These are phyloP conservation scores for Tolmerus cingulatus DNA, from an alignment of 2,888 invertebrate genomes.

Conservation along the genomic window DNA sequence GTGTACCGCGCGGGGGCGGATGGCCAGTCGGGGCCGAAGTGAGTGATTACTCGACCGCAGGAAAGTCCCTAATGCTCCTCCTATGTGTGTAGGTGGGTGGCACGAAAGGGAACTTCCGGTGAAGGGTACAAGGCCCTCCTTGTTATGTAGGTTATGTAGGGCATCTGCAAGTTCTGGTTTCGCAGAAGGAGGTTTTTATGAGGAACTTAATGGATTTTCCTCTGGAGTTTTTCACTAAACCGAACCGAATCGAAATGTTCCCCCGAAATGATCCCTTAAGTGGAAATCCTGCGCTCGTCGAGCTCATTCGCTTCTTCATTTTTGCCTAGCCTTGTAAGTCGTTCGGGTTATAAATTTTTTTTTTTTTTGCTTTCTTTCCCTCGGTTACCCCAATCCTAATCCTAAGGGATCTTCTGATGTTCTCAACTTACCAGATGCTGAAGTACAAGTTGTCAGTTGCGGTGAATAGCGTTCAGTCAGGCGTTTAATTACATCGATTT, in stretches of 20 bases:
- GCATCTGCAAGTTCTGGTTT: neutral
- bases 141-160: neutral
- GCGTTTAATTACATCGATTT: conserved; percentile 76
- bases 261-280: conserved; percentile 21
- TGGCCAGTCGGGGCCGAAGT: neutral
- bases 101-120: neutral
- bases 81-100: neutral
- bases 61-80: neutral
- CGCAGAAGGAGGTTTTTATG: neutral
- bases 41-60: neutral
- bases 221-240: conserved; percentile 25
- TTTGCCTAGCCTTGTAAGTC: neutral
- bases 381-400: neutral
- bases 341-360: neutral
- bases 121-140: neutral
- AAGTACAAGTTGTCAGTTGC: conserved; percentile 71
- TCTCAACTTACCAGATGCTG: conserved; percentile 69
- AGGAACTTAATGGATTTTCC: conserved; percentile 44
- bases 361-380: neutral
- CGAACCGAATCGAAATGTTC: conserved; percentile 22
- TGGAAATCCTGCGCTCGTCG: conserved; percentile 20
- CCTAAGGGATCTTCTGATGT: conserved; percentile 13
- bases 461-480: conserved; percentile 74
- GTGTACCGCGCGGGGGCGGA: neutral
- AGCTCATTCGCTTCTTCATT: conserved; percentile 1